Evolutionary conservation across 2,888 invertebrate species (phyloP), one percentile per base, ranked within the genome.

Genomic region (Melipona beecheii): DNA sequence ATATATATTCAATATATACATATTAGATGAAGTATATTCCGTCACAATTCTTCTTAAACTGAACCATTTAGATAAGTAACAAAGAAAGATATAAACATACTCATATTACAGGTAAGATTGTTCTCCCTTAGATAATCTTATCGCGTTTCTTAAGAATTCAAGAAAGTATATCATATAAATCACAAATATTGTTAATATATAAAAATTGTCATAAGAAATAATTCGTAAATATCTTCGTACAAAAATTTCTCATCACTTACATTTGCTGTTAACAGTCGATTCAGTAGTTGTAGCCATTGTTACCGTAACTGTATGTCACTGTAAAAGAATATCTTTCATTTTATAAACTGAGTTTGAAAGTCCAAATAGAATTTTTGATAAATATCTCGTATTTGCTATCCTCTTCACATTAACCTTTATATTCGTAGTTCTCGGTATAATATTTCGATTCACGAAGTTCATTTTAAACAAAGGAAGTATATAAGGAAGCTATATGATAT

Each of bases 281-380:
- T 93, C 90, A 24, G 92, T 76, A 82, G 90, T 87, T 54, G 92
- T 90, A 64, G 92, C 90, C 92, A 93, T 93, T 60, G 58, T n/a
- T n/a, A 24, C 21, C 11, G 64, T 54, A 75, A 13, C 17, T 50
- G 75, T 54, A 60, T 60, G 13, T 74, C 52, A 58, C 87, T 87
- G 78, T 50, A 89, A 87, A 58, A 68, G 31, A 79, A 86, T 36
- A 78, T 66, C 27, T 36, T 69, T 36, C 31, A 71, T 52, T 66
- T 71, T n/a, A 54, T 56, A 52, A 71, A 60, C 27, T 21, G 36
- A 52, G 2, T 11, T 27, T 50, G 13, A 58, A 58, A 24, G n/a
- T 2, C 4, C 13, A 19, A 1, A 43, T 31, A 17, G n/a, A 50
- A 66, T 43, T 66, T 43, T 50, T 31, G 1, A 2, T 6, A 31